Percentiles rank a stretch among this genome's conserved stretches.
Conservation (phyloP, 2,113 vertebrate species). For the Bufo gargarizans region DNA sequence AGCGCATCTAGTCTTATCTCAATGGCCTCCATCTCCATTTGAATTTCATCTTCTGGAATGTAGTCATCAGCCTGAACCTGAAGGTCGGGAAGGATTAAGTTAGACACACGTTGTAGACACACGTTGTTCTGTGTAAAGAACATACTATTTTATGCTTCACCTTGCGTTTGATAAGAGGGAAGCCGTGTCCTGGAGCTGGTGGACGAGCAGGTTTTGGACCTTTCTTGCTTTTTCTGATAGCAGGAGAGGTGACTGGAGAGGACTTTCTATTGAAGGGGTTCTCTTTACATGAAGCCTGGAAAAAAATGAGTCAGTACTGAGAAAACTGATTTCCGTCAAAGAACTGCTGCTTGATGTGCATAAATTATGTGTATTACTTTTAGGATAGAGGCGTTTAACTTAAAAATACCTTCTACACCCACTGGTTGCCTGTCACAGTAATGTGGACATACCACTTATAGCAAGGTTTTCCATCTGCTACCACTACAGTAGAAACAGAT, state of each 20-base stretch:
- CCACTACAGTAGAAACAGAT: background rate
- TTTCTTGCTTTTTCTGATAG: conserved; percentile 74
- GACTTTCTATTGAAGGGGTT: conserved; percentile 92
- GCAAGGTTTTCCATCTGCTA: background rate
- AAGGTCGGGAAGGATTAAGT: background rate
- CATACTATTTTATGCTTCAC: conserved; percentile 64
- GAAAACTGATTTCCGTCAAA: background rate
- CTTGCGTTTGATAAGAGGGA: conserved; percentile 94
- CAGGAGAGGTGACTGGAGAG: conserved; percentile 71
- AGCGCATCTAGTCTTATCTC: conserved; percentile 81
- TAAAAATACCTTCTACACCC: background rate
- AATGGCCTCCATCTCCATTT: conserved; percentile 79
- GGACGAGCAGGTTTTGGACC: conserved; percentile 78
- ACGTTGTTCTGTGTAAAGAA: background rate
- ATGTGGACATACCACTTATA: background rate
- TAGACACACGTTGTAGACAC: background rate
- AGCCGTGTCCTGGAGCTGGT: conserved; percentile 84
- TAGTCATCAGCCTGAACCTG: conserved; percentile 87
- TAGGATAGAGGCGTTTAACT: background rate
- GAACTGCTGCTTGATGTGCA: background rate
- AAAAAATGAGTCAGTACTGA: background rate
- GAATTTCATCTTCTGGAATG: conserved; percentile 79
- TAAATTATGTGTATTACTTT: background rate
- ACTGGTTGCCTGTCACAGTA: background rate
- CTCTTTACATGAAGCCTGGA: conserved; percentile 85